Conservation (phyloP, 1,140 invertebrate species). For the Nasonia giraulti region DNA sequence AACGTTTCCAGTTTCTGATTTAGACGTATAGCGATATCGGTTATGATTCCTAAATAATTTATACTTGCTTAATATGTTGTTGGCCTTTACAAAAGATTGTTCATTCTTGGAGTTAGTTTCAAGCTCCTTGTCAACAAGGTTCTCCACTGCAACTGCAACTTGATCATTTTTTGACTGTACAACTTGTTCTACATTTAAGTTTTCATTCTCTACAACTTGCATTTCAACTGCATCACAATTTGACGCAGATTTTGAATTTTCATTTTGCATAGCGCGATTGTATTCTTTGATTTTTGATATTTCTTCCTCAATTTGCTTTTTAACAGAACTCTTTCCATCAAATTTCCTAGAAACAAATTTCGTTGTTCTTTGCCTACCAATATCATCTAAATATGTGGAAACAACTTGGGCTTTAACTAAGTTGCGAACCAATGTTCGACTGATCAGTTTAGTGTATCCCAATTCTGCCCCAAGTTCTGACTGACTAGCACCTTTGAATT, state of each 20-base stretch:
- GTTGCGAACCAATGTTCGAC: conserved; percentile 73
- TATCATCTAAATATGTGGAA: conserved; percentile 74
- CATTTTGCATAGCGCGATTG: conserved; percentile 45
- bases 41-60: conserved; percentile 52
- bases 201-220: background rate
- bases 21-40: conserved; percentile 54
- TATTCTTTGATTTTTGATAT: conserved; percentile 70
- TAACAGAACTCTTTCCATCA: conserved; percentile 62
- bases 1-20: background rate
- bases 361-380: conserved; percentile 75
- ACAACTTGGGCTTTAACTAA: conserved; percentile 71
- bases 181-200: background rate
- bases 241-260: conserved; percentile 30
- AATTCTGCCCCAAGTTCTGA: conserved; percentile 68
- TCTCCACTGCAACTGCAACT: background rate
- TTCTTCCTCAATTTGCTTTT: conserved; percentile 68
- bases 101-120: conserved; percentile 19
- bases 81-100: conserved; percentile 51
- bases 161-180: background rate
- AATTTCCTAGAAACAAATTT: conserved; percentile 70
- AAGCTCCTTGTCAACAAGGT: background rate
- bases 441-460: conserved; percentile 74
- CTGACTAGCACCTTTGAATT: conserved; percentile 73
- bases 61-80: conserved; percentile 62
- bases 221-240: background rate